Evolutionary conservation across 2,888 invertebrate species (phyloP), one percentile per base, ranked within the genome.

Genomic region (Microctonus brassicae): DNA sequence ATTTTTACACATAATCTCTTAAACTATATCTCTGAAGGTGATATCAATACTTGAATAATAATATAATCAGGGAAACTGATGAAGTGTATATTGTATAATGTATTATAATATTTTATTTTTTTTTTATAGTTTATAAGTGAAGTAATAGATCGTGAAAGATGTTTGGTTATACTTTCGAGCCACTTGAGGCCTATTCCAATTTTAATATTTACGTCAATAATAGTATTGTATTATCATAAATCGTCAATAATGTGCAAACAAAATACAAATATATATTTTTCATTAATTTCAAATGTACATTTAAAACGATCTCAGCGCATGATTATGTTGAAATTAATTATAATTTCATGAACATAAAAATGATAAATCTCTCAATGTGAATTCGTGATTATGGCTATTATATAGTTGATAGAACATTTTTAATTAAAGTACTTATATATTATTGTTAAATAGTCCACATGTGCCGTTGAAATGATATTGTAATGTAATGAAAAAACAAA

Each of bases 1-100:
- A 81, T 64, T 81, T 81, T 69, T 77, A 78, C 52, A 75, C 72
- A 72, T 76, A 63, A 75, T 73, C 36, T 55, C 13, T 22, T 55
- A 26, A n/a, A 24, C 26, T 55, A 13, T 39, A 36, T n/a, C n/a
- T 39, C 4, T 47, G 6, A 17, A 6, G 13, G 55, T 55, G 26
- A 55, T 55, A 24, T 55, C 17, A 7, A 47, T 47, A 47, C 47
- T 67, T 73, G 67, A 62, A 63, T 55, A 17, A 34, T 34, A 33
- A 58, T 33, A n/a, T n/a, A 22, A 61, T 9, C 20, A n/a, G 24
- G 67, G 57, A 67, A 75, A 67, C 73, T 69, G 69, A 71, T 69
- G 64, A 73, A 66, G 3, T 29, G 7, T 3, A 29, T 5, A 5
- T 29, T 29, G 7, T n/a, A n/a, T n/a, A 5, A 42, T 69, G 57